phyloP scores from a whole-genome alignment of 2,797 vertebrate genomes.

The Gymnoscopelus braueri region DNA sequence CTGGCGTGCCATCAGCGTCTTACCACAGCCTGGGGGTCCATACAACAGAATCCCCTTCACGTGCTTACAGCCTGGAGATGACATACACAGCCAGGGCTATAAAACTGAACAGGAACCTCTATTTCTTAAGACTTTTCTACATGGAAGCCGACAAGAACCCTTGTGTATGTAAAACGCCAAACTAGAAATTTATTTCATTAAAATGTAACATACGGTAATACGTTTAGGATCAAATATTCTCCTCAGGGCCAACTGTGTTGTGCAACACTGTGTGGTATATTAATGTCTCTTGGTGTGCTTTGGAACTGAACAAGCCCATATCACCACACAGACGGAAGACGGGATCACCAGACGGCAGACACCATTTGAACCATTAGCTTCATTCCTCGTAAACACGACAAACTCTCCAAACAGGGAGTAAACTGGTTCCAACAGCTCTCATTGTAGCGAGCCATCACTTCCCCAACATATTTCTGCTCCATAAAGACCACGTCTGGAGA shows the following conservation, averaged over 20 bases:
- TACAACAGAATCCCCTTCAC: slow-evolving; percentile 61
- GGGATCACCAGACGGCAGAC: too few relatives aligned
- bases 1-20: slow-evolving; percentile 90
- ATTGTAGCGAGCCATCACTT: slow-evolving; percentile 1
- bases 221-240: too few relatives aligned
- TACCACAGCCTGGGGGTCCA: slow-evolving; percentile 89
- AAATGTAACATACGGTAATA: too few relatives aligned
- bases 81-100: background rate
- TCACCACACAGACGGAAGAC: too few relatives aligned
- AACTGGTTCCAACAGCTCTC: slow-evolving; percentile 1
- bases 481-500: slow-evolving; percentile 10
- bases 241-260: too few relatives aligned
- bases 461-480: background rate
- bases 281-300: too few relatives aligned
- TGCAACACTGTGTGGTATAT: too few relatives aligned
- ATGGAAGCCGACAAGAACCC: background rate
- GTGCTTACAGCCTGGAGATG: slow-evolving; percentile 86
- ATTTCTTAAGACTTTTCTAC: background rate
- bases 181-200: too few relatives aligned
- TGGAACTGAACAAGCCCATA: too few relatives aligned
- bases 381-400: background rate
- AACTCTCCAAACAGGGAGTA: background rate
- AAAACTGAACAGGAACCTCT: too few relatives aligned
- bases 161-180: too few relatives aligned
- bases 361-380: background rate